phyloP scores from a whole-genome alignment of 2,888 invertebrate genomes.

The Acleris laterana region DNA sequence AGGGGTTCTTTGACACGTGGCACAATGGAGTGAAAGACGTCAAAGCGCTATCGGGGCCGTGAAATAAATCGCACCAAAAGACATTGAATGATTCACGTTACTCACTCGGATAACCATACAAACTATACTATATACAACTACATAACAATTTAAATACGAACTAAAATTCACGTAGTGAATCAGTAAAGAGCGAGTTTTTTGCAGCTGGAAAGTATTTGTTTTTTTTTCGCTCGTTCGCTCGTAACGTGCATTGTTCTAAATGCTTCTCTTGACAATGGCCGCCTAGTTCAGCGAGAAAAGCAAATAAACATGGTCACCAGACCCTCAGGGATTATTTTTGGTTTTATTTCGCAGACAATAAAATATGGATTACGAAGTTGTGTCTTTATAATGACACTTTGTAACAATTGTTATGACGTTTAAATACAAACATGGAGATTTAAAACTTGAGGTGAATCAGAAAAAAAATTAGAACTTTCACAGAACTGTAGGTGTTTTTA shows the following conservation, averaged over 20 bases:
- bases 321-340: not conserved
- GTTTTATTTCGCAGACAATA: not conserved
- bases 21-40: constrained; percentile 56
- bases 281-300: not conserved
- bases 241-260: constrained; percentile 12
- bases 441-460: too few relatives aligned
- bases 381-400: not conserved
- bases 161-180: not conserved
- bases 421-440: too few relatives aligned
- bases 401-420: not conserved
- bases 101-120: constrained; percentile 36
- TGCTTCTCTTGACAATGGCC: not conserved
- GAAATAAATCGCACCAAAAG: constrained; percentile 54
- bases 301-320: constrained; percentile 8
- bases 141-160: not conserved
- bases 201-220: not conserved
- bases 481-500: too few relatives aligned
- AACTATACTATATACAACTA: not conserved
- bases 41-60: constrained; percentile 51
- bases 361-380: not conserved
- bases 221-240: too few relatives aligned
- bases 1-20: constrained; percentile 46
- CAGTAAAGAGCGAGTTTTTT: not conserved
- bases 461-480: too few relatives aligned
- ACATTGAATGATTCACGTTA: constrained; percentile 52